These are phyloP conservation scores for Plotosus lineatus DNA, from an alignment of 2,113 vertebrate genomes.

Conservation along the genomic window DNA sequence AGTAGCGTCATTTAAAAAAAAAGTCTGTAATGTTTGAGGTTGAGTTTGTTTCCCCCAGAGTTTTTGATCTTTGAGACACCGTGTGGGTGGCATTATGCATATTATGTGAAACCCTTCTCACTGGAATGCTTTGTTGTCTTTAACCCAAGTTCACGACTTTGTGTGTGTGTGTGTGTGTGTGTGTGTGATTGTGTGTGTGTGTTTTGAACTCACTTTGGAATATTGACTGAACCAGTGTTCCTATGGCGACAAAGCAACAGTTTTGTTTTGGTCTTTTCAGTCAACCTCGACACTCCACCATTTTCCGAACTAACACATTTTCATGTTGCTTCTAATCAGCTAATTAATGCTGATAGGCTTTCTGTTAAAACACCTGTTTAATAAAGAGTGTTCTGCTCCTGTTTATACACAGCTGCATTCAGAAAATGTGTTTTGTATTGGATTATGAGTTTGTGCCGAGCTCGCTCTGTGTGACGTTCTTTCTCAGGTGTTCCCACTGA, in stretches of 20 bases:
- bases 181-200: background rate
- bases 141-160: background rate
- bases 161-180: too few species aligned
- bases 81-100: conserved; percentile 17
- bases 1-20: background rate
- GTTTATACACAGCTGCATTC: background rate
- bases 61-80: background rate
- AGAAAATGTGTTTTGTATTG: background rate
- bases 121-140: background rate
- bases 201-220: background rate
- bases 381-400: background rate
- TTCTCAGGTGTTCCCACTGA: conserved; percentile 2
- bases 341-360: conserved; percentile 10
- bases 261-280: background rate
- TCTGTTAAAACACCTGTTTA: conserved; percentile 21
- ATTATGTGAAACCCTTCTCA: background rate
- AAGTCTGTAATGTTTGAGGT: background rate
- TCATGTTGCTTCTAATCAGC: background rate
- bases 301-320: background rate
- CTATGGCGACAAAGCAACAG: background rate
- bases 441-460: background rate
- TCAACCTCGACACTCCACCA: background rate
- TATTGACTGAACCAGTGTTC: background rate
- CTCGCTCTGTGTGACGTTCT: background rate
- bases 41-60: background rate